These are phyloP conservation scores for Parelbella ahira DNA, from an alignment of 2,888 invertebrate species.

Conservation along the genomic window DNA sequence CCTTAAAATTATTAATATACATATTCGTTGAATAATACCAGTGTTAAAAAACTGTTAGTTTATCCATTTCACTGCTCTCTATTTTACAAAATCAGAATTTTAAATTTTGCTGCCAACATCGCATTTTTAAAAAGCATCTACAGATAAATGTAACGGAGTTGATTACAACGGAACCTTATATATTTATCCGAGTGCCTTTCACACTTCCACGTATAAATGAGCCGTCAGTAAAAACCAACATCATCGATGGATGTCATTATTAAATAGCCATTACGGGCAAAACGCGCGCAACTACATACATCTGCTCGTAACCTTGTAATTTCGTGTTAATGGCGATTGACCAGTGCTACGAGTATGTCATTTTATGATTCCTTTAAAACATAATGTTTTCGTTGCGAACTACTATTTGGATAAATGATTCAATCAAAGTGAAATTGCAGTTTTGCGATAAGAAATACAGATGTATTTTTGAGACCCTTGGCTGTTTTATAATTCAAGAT, in stretches of 20 bases:
- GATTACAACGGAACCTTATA: constrained; percentile 8
- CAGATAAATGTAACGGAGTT: constrained; percentile 4
- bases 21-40: no score
- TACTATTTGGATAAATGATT: constrained; percentile 4
- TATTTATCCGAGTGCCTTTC: constrained; percentile 24
- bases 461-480: no score
- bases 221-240: constrained; percentile 39
- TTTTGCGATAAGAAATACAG: no score
- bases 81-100: no score
- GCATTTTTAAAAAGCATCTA: neutral
- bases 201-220: constrained; percentile 34
- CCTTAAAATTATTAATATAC: no score
- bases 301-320: constrained; percentile 29
- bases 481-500: no score
- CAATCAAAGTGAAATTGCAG: no score
- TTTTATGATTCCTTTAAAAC: constrained; percentile 10
- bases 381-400: constrained; percentile 2
- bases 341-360: constrained; percentile 20
- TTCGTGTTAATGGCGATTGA: constrained; percentile 30
- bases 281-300: constrained; percentile 15
- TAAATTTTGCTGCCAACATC: neutral
- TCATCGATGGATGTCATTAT: constrained; percentile 40
- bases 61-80: no score
- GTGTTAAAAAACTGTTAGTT: no score
- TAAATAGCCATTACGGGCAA: constrained; percentile 38